Evolutionary conservation across 2,888 invertebrate genomes (phyloP).

Genomic region (Bimastos eiseni): DNA sequence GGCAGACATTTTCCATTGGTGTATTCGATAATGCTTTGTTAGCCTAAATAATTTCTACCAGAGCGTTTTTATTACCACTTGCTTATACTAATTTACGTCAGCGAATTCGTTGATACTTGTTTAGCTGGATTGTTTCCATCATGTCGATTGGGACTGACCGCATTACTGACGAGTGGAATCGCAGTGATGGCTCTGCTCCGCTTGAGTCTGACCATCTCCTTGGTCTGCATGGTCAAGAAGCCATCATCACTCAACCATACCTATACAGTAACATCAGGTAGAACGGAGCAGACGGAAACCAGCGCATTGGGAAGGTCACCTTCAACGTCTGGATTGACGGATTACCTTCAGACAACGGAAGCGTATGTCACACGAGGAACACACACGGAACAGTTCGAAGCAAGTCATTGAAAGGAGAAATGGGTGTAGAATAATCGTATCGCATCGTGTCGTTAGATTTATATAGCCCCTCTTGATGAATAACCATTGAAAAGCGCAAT

Average conservation of each 20-base stretch:
- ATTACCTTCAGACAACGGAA: not conserved
- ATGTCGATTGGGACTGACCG: not conserved
- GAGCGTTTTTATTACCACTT: not conserved
- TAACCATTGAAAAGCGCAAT: too few relatives aligned
- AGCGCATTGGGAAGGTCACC: not conserved
- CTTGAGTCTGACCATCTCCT: not conserved
- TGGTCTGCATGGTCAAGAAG: slow-evolving; percentile 1
- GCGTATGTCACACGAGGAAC: not conserved
- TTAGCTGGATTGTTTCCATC: not conserved
- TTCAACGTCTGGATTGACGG: not conserved
- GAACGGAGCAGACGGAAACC: not conserved
- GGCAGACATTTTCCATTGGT: not conserved
- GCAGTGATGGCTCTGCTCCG: not conserved
- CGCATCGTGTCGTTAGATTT: too few relatives aligned
- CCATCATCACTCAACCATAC: not conserved
- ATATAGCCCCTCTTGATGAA: too few relatives aligned
- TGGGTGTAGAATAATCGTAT: too few relatives aligned
- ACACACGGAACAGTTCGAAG: not conserved
- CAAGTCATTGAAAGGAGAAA: not conserved
- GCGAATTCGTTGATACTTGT: not conserved
- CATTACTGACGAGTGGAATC: not conserved
- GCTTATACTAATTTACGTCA: not conserved
- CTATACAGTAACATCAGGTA: not conserved
- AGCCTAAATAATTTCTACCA: not conserved
- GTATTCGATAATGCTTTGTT: not conserved